These are phyloP conservation scores for Potamarius usumacintae DNA, from an alignment of 2,113 vertebrate genomes.

Conservation along the genomic window DNA sequence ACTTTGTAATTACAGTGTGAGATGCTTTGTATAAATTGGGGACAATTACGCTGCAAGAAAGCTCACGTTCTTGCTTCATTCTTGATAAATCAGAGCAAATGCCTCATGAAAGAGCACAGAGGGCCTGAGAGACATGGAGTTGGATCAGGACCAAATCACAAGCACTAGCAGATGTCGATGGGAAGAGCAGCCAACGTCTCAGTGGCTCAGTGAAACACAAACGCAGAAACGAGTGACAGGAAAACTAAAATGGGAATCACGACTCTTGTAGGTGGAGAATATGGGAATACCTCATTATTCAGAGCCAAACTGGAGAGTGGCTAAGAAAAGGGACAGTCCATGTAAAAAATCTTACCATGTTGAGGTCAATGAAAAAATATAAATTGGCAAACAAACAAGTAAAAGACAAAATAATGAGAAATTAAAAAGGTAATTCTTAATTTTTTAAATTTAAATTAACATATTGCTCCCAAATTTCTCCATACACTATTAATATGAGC, in stretches of 20 bases:
- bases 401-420: not conserved
- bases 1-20: slow-evolving; percentile 35
- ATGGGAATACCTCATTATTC: slow-evolving; percentile 18
- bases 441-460: not conserved
- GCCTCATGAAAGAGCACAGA: slow-evolving; percentile 23
- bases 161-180: slow-evolving; percentile 48
- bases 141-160: slow-evolving; percentile 46
- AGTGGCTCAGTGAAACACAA: slow-evolving; percentile 13
- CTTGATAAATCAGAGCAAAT: slow-evolving; percentile 45
- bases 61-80: slow-evolving; percentile 36
- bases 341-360: not conserved
- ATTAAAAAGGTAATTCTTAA: not conserved
- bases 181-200: slow-evolving; percentile 34
- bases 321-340: not conserved
- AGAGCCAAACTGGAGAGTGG: not conserved
- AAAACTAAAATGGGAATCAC: slow-evolving; percentile 23
- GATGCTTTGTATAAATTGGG: slow-evolving; percentile 20
- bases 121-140: slow-evolving; percentile 23
- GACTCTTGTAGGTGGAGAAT: slow-evolving; percentile 10
- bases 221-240: slow-evolving; percentile 25
- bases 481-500: too few relatives aligned
- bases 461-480: not conserved
- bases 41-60: slow-evolving; percentile 24
- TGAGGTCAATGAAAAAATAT: not conserved
- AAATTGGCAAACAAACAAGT: not conserved